These are phyloP conservation scores for Luffia ferchaultella DNA, from an alignment of 2,888 invertebrate genomes.

Conservation along the genomic window DNA sequence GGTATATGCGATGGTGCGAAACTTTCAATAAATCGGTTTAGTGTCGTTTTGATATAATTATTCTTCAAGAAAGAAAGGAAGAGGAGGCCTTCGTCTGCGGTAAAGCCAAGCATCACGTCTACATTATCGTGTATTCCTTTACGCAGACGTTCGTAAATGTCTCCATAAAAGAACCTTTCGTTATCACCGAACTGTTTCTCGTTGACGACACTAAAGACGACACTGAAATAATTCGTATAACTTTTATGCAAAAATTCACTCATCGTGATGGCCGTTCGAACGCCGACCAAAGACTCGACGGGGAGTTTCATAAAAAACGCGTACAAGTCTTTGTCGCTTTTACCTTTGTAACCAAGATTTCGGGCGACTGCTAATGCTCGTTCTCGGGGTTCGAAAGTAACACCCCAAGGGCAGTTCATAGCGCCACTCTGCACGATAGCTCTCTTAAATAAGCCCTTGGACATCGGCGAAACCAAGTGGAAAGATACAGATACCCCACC, in stretches of 20 bases:
- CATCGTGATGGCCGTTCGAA: slow-evolving; percentile 19
- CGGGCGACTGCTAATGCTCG: slow-evolving; percentile 32
- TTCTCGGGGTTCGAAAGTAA: slow-evolving; percentile 52
- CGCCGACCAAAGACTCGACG: slow-evolving; percentile 21
- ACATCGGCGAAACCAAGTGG: slow-evolving; percentile 41
- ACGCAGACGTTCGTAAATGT: slow-evolving; percentile 32
- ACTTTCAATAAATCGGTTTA: slow-evolving; percentile 26
- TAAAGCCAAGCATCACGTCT: slow-evolving; percentile 75
- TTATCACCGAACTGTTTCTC: slow-evolving; percentile 31
- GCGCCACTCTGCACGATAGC: slow-evolving; percentile 77
- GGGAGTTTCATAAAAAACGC: slow-evolving; percentile 30
- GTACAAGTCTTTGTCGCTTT: slow-evolving; percentile 25
- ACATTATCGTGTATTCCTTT: slow-evolving; percentile 53
- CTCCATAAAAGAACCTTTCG: slow-evolving; percentile 33
- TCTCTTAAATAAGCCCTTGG: slow-evolving; percentile 62
- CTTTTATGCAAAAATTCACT: slow-evolving; percentile 15
- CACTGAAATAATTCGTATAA: slow-evolving; percentile 17
- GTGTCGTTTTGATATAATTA: slow-evolving; percentile 16
- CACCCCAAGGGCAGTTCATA: slow-evolving; percentile 62
- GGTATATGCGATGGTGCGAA: slow-evolving; percentile 28
- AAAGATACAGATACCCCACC: slow-evolving; percentile 51
- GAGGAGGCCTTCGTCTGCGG: slow-evolving; percentile 70
- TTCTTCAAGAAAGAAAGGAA: slow-evolving; percentile 10
- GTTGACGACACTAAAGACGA: slow-evolving; percentile 22
- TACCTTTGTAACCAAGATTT: slow-evolving; percentile 26